Percentiles rank a stretch among this genome's conserved stretches.
These are phyloP conservation scores for Corbicula japonica DNA, from an alignment of 2,888 invertebrate genomes.

Conservation along the genomic window DNA sequence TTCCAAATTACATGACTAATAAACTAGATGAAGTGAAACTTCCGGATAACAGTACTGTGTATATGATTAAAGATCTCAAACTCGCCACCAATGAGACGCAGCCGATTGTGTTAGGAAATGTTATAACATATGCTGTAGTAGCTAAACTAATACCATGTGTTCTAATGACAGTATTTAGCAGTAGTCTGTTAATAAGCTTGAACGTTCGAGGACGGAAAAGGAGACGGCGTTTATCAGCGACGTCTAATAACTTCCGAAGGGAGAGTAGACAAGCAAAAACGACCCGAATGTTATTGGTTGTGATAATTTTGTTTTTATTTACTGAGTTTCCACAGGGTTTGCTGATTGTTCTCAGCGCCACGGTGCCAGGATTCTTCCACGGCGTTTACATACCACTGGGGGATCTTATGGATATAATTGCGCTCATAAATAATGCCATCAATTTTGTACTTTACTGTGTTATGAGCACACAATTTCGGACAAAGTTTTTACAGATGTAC, in stretches of 20 bases:
- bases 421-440: constrained; percentile 95
- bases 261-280: constrained; percentile 89
- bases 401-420: constrained; percentile 96
- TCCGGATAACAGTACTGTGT: constrained; percentile 69
- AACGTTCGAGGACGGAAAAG: constrained; percentile 73
- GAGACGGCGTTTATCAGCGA: constrained; percentile 72
- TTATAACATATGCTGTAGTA: constrained; percentile 90
- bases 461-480: constrained; percentile 95
- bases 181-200: constrained; percentile 83
- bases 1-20: constrained; percentile 94
- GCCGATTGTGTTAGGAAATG: constrained; percentile 74
- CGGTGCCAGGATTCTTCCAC: constrained; percentile 90
- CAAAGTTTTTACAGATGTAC: constrained; percentile 79
- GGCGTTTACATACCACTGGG: constrained; percentile 88
- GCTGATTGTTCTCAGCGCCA: constrained; percentile 91
- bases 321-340: constrained; percentile 95
- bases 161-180: constrained; percentile 91
- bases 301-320: constrained; percentile 94
- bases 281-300: constrained; percentile 94
- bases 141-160: constrained; percentile 96
- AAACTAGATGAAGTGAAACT: constrained; percentile 88
- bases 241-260: constrained; percentile 70
- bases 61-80: constrained; percentile 72
- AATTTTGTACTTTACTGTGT: constrained; percentile 97
- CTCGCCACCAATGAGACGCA: constrained; percentile 75